Evolutionary conservation across 92 coral and sea anemone genomes (phyloP).

Genomic region (Zoanthus sociatus): DNA sequence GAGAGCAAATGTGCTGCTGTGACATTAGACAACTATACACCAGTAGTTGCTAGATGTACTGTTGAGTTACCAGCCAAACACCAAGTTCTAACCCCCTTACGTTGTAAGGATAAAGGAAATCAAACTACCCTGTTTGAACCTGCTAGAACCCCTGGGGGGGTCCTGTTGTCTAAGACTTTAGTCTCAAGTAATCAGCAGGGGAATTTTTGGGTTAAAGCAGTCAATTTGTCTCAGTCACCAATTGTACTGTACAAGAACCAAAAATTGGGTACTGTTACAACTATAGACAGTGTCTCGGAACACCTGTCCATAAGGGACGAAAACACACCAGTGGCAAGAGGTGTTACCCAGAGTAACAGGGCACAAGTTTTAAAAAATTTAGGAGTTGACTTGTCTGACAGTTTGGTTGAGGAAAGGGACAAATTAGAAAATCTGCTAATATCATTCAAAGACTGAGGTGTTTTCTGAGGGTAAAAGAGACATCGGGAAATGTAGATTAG

Average conservation of each 20-base stretch:
- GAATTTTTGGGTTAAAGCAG: no score
- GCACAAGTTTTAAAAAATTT: constrained; percentile 39
- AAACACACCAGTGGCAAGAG: constrained; percentile 52
- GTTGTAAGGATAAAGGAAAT: no score
- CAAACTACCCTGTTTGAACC: no score
- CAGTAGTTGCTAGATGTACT: no score
- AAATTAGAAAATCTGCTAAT: constrained; percentile 49
- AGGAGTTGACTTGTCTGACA: constrained; percentile 52
- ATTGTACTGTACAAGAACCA: constrained; percentile 63
- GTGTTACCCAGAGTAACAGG: constrained; percentile 50
- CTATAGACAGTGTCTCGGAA: constrained; percentile 58
- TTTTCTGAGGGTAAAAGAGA: constrained; percentile 52
- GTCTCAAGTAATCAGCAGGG: constrained; percentile 58
- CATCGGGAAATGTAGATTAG: constrained; percentile 53
- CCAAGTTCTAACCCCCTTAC: no score
- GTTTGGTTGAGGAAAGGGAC: constrained; percentile 37
- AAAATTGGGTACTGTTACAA: constrained; percentile 57
- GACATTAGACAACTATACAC: no score
- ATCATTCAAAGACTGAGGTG: constrained; percentile 51
- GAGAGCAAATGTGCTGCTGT: no score
- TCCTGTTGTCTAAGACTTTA: no score
- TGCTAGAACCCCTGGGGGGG: no score
- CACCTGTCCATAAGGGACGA: constrained; percentile 34
- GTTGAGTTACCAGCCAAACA: no score
- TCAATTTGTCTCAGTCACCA: constrained; percentile 50